Percentiles rank a stretch among this genome's conserved stretches.
These are phyloP conservation scores for Umimayanthus kanabou DNA, from an alignment of 92 coral and sea anemone species.

Conservation along the genomic window DNA sequence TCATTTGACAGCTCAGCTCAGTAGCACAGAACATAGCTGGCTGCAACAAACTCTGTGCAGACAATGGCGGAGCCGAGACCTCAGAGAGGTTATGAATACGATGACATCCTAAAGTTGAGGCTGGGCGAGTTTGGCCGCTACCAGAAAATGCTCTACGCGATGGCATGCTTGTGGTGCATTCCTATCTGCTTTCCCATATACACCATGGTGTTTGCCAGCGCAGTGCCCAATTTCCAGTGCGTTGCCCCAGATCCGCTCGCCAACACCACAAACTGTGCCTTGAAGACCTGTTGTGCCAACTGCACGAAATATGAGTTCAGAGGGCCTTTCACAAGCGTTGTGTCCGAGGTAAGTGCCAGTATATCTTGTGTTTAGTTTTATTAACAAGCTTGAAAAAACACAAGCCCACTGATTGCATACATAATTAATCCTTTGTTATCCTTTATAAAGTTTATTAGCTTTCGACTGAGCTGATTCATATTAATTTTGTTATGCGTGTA, in stretches of 20 bases:
- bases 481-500: not conserved
- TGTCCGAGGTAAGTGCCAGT: constrained; percentile 65
- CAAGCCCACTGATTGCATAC: not conserved
- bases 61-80: constrained; percentile 23
- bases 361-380: not conserved
- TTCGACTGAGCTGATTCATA: not conserved
- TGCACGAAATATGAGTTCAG: constrained; percentile 65
- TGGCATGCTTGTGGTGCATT: constrained; percentile 34
- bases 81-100: constrained; percentile 14
- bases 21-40: not conserved
- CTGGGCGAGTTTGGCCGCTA: constrained; percentile 42
- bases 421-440: not conserved
- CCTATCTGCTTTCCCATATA: constrained; percentile 38
- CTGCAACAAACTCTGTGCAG: not conserved
- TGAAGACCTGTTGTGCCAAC: constrained; percentile 59
- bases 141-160: constrained; percentile 30
- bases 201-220: constrained; percentile 42
- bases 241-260: not conserved
- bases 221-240: constrained; percentile 25
- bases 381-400: not conserved
- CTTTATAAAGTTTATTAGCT: not conserved
- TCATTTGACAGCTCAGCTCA: not conserved
- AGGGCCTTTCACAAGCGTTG: constrained; percentile 71
- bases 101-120: constrained; percentile 22
- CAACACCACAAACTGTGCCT: constrained; percentile 18